These are phyloP conservation scores for Conistra vaccinii DNA, from an alignment of 2,888 invertebrate species.

Conservation along the genomic window DNA sequence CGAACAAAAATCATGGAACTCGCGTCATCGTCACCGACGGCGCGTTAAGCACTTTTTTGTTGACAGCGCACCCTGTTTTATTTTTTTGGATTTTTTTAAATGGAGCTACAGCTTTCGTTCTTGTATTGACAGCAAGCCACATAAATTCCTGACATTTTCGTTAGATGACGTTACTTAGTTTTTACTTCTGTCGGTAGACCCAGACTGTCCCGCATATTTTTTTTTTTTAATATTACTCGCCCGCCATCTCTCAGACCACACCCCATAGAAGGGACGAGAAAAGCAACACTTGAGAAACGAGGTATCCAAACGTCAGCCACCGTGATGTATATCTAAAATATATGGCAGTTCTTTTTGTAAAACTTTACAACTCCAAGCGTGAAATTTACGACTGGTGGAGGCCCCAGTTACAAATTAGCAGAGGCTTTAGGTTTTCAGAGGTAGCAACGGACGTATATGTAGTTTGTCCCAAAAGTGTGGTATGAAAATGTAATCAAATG, in stretches of 20 bases:
- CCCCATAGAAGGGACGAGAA: slow-evolving; percentile 57
- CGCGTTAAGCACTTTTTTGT: too few species aligned
- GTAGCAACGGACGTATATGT: slow-evolving; percentile 24
- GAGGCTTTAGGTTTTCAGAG: slow-evolving; percentile 66
- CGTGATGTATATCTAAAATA: slow-evolving; percentile 86
- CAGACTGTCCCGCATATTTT: too few species aligned
- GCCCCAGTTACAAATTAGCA: slow-evolving; percentile 84
- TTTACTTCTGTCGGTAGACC: too few species aligned
- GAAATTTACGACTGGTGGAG: slow-evolving; percentile 79
- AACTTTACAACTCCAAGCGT: slow-evolving; percentile 83
- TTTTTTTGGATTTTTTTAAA: too few species aligned
- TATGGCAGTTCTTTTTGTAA: slow-evolving; percentile 85
- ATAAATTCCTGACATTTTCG: too few species aligned
- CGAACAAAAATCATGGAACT: too few species aligned
- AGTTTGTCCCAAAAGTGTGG: background rate
- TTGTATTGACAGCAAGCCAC: too few species aligned
- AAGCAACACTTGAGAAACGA: slow-evolving; percentile 82
- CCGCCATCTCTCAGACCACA: slow-evolving; percentile 17
- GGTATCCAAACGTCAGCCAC: slow-evolving; percentile 84
- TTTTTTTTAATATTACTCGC: too few species aligned
- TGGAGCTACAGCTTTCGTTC: too few species aligned
- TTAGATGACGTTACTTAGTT: too few species aligned
- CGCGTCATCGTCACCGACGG: too few species aligned
- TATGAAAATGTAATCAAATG: background rate
- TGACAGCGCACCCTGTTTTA: too few species aligned